These are phyloP conservation scores for Eubucco bourcierii DNA, from an alignment of 2,113 vertebrate genomes.

Conservation along the genomic window DNA sequence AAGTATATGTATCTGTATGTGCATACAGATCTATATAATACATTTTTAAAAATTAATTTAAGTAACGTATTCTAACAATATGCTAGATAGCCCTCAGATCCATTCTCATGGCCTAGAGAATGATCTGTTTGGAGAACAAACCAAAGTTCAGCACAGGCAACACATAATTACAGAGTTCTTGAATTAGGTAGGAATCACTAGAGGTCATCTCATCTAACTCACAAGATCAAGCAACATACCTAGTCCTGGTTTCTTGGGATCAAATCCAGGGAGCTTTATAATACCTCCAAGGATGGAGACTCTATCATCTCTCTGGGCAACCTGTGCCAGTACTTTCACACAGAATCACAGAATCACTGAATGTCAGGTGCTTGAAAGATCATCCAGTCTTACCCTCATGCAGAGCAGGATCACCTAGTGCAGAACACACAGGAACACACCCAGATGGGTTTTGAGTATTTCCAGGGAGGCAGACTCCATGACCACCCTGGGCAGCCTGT, in stretches of 20 bases:
- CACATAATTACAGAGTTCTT: fast-evolving
- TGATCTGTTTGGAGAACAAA: background rate
- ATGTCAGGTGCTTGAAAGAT: no score
- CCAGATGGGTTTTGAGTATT: no score
- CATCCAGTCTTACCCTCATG: no score
- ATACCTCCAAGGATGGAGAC: background rate
- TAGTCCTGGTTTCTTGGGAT: background rate
- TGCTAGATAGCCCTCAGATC: background rate
- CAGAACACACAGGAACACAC: no score
- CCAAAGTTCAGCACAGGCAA: background rate
- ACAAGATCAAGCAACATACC: fast-evolving
- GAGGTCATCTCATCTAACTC: background rate
- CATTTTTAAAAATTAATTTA: background rate
- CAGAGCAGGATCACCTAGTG: no score
- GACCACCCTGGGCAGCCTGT: no score
- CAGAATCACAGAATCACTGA: no score
- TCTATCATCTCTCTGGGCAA: background rate
- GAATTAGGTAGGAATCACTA: background rate
- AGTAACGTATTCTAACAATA: background rate
- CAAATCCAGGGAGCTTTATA: background rate
- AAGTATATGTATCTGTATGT: background rate
- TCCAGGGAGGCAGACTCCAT: no score
- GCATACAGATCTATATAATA: background rate
- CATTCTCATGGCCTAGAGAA: background rate
- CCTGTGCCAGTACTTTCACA: background rate